These are phyloP conservation scores for Diarsia mendica DNA, from an alignment of 2,888 invertebrate genomes.

Conservation along the genomic window DNA sequence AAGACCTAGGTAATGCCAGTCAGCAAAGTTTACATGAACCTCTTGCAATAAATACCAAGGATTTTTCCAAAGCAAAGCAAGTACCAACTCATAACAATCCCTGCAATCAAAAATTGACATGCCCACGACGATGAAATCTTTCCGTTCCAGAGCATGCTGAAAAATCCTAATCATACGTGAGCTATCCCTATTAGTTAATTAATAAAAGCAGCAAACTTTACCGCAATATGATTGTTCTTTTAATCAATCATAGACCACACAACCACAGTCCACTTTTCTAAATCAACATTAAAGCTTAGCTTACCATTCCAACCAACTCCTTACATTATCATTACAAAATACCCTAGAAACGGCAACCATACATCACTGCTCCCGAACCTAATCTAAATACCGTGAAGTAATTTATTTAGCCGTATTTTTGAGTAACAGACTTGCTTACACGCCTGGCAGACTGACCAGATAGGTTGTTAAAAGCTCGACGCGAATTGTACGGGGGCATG, in stretches of 20 bases:
- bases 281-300: conserved; percentile 11
- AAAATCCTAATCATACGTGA: neutral
- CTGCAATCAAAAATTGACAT: neutral
- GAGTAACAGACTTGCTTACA: conserved; percentile 51
- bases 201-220: neutral
- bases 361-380: conserved; percentile 39
- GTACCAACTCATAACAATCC: neutral
- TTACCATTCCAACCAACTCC: conserved; percentile 3
- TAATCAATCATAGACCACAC: conserved; percentile 1
- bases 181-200: neutral
- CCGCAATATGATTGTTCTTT: neutral
- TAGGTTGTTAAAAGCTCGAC: conserved; percentile 63
- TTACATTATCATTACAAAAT: conserved; percentile 45
- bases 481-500: conserved; percentile 51
- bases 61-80: neutral
- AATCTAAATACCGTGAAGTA: conserved; percentile 44
- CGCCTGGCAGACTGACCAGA: conserved; percentile 57
- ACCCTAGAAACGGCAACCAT: conserved; percentile 26
- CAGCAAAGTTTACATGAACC: neutral
- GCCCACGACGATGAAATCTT: neutral
- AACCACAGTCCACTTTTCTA: neutral
- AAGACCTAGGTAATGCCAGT: too few species aligned
- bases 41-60: neutral
- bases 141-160: neutral
- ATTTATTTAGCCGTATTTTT: conserved; percentile 65